Conservation (phyloP, 2,888 invertebrate species). For the Chrysomela aeneicollis region DNA sequence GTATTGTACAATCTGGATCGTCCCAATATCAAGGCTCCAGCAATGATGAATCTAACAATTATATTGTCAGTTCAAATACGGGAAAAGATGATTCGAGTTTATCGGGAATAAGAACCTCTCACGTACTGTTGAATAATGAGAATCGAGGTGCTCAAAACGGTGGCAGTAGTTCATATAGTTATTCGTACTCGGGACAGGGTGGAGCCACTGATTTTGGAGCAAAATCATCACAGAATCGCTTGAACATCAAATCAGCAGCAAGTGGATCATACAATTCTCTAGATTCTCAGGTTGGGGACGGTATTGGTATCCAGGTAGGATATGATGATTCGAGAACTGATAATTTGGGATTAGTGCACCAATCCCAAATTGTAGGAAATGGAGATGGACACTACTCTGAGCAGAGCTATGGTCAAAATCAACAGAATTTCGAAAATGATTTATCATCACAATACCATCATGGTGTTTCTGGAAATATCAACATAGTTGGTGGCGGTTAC, state of each 20-base stretch:
- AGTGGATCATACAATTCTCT: neutral
- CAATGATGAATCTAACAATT: no score
- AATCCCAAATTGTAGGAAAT: no score
- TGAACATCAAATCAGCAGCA: neutral
- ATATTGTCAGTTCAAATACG: no score
- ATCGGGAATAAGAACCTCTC: no score
- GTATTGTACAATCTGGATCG: neutral
- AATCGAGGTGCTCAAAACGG: neutral
- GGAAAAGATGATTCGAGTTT: no score
- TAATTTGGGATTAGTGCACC: no score
- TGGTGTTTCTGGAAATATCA: conserved; percentile 42
- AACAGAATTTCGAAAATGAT: neutral
- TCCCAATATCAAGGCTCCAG: no score
- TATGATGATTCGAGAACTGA: neutral
- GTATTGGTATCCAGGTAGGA: neutral
- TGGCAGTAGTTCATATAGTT: neutral
- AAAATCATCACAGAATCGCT: neutral
- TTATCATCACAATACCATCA: conserved; percentile 9
- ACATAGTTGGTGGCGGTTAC: conserved; percentile 55
- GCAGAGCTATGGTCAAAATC: no score
- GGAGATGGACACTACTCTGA: no score
- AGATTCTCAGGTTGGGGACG: neutral
- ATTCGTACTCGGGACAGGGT: neutral
- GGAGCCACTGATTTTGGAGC: neutral
- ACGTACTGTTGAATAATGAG: neutral